phyloP scores from a whole-genome alignment of 2,797 vertebrate species.

The Aldrovandia affinis region DNA sequence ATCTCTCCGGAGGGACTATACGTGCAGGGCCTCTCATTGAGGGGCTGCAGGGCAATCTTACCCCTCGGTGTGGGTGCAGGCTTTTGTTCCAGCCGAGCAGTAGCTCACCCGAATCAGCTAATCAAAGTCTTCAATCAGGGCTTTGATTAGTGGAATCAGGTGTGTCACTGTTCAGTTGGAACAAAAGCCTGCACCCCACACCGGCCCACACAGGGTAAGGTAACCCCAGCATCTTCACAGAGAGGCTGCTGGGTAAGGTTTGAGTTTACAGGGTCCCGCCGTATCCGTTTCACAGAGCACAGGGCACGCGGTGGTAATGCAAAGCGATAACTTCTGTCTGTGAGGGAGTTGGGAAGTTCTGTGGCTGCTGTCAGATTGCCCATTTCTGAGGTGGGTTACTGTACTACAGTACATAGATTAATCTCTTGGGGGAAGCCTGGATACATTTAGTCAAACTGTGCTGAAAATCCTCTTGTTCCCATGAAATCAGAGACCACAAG shows the following conservation, averaged over 20 bases:
- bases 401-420: neutral
- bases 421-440: neutral
- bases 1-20: neutral
- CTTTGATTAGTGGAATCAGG: no score
- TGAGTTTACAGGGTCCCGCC: neutral
- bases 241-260: neutral
- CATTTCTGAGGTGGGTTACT: neutral
- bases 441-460: neutral
- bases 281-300: neutral
- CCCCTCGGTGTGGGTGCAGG: no score
- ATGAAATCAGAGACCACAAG: neutral
- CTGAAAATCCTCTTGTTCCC: constrained; percentile 3
- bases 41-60: no score
- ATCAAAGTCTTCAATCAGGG: no score
- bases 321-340: neutral
- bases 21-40: neutral
- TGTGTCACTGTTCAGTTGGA: no score
- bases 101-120: no score
- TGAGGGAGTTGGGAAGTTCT: neutral
- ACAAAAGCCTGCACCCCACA: no score
- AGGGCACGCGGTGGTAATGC: neutral
- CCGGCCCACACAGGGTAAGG: no score
- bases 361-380: neutral
- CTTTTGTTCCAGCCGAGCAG: no score
- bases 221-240: neutral